A percentile compares a stretch with the other conserved stretches of the same genome.
These are phyloP conservation scores for Byasa hedistus DNA, from an alignment of 2,888 invertebrate genomes.

Conservation along the genomic window DNA sequence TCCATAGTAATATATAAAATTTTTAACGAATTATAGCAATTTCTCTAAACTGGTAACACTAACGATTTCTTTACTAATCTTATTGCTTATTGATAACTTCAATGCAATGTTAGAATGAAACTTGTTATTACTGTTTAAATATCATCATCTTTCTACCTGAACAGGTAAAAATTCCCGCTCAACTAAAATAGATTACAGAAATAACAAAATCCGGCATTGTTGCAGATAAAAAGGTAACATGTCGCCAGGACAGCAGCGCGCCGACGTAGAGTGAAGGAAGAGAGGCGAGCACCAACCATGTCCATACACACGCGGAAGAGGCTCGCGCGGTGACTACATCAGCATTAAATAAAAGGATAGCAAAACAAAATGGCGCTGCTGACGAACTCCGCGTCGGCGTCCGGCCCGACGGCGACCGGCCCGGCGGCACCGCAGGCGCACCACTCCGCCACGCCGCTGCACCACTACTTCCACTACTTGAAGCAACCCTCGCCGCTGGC, in stretches of 20 bases:
- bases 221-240: slow-evolving; percentile 35
- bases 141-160: not conserved
- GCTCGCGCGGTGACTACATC: slow-evolving; percentile 65
- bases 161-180: not conserved
- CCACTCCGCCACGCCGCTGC: slow-evolving; percentile 77
- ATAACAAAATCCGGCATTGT: slow-evolving; percentile 19
- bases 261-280: slow-evolving; percentile 19
- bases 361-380: slow-evolving; percentile 67
- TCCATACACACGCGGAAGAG: slow-evolving; percentile 58
- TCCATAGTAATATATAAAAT: too few relatives aligned
- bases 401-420: slow-evolving; percentile 62
- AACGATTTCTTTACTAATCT: too few relatives aligned
- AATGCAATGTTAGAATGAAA: too few relatives aligned
- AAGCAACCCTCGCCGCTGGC: slow-evolving; percentile 77
- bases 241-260: slow-evolving; percentile 30
- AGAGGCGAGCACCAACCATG: slow-evolving; percentile 35
- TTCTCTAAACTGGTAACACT: too few relatives aligned
- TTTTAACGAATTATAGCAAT: too few relatives aligned
- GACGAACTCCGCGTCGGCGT: slow-evolving; percentile 65
- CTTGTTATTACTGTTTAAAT: not conserved
- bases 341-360: slow-evolving; percentile 31
- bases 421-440: slow-evolving; percentile 67
- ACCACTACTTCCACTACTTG: slow-evolving; percentile 80
- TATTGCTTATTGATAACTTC: too few relatives aligned
- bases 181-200: not conserved